phyloP scores from a whole-genome alignment of 1,140 invertebrate genomes.

The Samia ricini region DNA sequence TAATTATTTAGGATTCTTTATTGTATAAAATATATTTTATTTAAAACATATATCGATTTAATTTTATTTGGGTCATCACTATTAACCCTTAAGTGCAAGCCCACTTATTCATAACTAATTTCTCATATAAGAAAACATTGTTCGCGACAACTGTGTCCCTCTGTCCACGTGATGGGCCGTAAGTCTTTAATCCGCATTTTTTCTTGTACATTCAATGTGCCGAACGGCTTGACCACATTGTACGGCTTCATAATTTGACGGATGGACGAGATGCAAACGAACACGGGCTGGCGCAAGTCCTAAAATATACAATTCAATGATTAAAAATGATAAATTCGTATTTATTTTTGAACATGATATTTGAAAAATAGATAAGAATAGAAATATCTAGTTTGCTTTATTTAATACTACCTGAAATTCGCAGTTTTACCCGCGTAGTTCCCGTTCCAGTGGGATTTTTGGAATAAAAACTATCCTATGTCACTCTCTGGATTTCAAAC shows the following conservation, averaged over 20 bases:
- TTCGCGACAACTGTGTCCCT: slow-evolving; percentile 7
- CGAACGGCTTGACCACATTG: slow-evolving; percentile 22
- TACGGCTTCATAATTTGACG: slow-evolving; percentile 14
- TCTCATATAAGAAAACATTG: slow-evolving; percentile 20
- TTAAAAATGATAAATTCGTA: no score
- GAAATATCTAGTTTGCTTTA: no score
- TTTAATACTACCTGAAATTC: no score
- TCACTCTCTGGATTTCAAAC: no score
- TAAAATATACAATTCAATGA: neutral
- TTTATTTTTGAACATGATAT: no score
- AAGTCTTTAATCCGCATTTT: slow-evolving; percentile 21
- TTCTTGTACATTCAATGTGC: slow-evolving; percentile 17
- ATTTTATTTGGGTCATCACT: neutral
- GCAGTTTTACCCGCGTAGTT: no score
- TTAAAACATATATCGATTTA: slow-evolving; percentile 18
- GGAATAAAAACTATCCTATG: no score
- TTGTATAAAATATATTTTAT: no score
- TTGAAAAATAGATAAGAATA: no score
- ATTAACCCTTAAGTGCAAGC: slow-evolving; percentile 22
- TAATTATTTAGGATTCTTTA: no score
- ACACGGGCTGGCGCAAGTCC: slow-evolving; percentile 10
- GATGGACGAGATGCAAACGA: slow-evolving; percentile 12
- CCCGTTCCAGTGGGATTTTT: no score
- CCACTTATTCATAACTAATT: slow-evolving; percentile 30
- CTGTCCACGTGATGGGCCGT: slow-evolving; percentile 14